Percentiles rank a stretch among this genome's conserved stretches.
Evolutionary conservation across 2,113 vertebrate species (phyloP).

Genomic region (Pardalotus punctatus): DNA sequence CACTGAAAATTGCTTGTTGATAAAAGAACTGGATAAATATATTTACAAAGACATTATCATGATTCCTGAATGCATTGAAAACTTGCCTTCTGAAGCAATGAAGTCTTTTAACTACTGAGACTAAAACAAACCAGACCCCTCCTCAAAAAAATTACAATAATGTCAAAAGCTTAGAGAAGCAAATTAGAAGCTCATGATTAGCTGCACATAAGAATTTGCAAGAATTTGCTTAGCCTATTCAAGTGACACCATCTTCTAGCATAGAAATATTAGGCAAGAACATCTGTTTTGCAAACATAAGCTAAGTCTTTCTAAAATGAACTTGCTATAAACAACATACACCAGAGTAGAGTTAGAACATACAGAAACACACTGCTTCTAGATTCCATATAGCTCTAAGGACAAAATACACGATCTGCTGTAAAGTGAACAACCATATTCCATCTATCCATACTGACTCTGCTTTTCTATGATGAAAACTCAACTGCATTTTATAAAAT

Average conservation of each 20-base stretch:
- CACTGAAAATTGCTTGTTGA: background rate
- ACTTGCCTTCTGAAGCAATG: background rate
- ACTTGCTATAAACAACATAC: background rate
- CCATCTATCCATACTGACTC: background rate
- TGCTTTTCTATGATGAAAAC: background rate
- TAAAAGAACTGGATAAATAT: background rate
- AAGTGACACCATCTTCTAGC: background rate
- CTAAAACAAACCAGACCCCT: background rate
- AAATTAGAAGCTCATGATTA: background rate
- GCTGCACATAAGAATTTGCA: background rate
- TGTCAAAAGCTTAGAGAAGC: background rate
- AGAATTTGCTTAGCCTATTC: background rate
- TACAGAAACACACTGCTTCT: background rate
- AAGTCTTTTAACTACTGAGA: background rate
- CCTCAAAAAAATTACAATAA: background rate
- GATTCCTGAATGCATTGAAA: background rate
- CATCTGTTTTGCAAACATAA: background rate
- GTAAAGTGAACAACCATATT: background rate
- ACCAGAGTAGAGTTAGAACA: background rate
- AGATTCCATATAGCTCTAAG: background rate
- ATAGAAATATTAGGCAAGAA: background rate
- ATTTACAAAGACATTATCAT: background rate
- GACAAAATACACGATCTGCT: background rate
- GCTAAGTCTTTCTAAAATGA: background rate
- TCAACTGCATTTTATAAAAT: background rate